These are phyloP conservation scores for Siphonodentalium dalli DNA, from an alignment of 2,888 invertebrate genomes.

Conservation along the genomic window DNA sequence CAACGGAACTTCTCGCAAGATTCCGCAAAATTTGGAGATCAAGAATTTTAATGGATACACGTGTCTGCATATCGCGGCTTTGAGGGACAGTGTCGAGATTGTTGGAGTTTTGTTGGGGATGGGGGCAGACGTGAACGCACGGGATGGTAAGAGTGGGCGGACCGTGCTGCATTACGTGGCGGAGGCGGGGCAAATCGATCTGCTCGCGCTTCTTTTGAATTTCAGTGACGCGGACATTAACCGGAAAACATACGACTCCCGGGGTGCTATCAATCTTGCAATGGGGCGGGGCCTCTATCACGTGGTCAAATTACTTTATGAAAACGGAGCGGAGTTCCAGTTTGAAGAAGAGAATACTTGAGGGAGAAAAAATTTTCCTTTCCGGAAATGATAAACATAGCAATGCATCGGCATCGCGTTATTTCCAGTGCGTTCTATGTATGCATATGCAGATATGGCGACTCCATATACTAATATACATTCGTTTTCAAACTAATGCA, in stretches of 20 bases:
- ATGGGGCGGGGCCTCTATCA: conserved; percentile 15
- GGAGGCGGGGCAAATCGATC: conserved; percentile 8
- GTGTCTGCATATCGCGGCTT: conserved; percentile 22
- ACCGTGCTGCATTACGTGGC: conserved; percentile 25
- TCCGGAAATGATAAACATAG: no score
- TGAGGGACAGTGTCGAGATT: conserved; percentile 2
- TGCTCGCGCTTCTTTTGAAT: conserved; percentile 13
- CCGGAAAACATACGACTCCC: conserved; percentile 23
- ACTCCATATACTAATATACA: no score
- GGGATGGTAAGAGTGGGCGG: conserved; percentile 22
- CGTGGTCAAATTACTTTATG: no score
- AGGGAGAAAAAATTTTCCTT: no score
- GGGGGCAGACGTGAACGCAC: conserved; percentile 20
- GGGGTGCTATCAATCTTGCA: conserved; percentile 30
- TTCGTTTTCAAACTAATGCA: no score
- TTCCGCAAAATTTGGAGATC: conserved; percentile 19
- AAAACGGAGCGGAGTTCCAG: no score
- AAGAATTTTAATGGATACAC: conserved; percentile 26
- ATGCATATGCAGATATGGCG: no score
- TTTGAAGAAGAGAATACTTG: no score
- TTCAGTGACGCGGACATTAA: conserved; percentile 19
- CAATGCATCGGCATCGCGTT: no score
- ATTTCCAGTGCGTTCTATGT: no score
- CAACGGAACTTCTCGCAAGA: neutral
- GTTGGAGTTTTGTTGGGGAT: conserved; percentile 15